Conservation (phyloP, 2,113 vertebrate species). For the Fregata magnificens region DNA sequence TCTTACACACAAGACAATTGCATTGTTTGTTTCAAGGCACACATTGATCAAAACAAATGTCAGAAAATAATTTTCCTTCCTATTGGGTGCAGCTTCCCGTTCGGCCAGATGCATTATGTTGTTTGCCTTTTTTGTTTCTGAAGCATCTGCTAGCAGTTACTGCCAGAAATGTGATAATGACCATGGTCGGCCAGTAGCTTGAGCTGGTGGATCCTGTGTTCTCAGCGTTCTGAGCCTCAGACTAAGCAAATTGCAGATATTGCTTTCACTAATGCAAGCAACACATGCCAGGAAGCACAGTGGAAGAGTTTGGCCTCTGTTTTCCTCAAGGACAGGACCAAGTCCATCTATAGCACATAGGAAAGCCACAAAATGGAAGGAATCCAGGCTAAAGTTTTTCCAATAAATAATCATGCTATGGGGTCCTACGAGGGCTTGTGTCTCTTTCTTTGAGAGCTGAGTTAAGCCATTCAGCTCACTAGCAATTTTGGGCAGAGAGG, state of each 20-base stretch:
- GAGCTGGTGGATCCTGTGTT: not conserved
- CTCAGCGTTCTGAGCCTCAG: not conserved
- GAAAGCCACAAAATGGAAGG: not conserved
- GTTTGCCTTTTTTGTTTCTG: not conserved
- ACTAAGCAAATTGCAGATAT: not conserved
- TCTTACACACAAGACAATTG: not conserved
- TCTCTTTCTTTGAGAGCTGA: not conserved
- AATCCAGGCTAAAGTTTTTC: constrained; percentile 6
- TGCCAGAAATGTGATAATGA: constrained; percentile 16
- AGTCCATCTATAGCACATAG: not conserved
- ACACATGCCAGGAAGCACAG: not conserved
- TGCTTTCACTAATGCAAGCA: not conserved
- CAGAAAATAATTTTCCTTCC: not conserved
- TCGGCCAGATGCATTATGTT: not conserved
- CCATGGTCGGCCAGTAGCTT: not conserved
- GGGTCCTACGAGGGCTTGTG: not conserved
- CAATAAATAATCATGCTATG: not conserved
- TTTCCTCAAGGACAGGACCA: not conserved
- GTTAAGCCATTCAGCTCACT: not conserved
- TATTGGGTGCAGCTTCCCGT: not conserved
- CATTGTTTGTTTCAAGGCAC: not conserved
- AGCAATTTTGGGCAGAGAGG: constrained; percentile 20
- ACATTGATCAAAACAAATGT: not conserved
- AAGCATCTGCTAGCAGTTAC: constrained; percentile 29
- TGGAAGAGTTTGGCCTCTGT: not conserved